Conservation (phyloP, 2,888 invertebrate species). For the Leuctra nigra region DNA sequence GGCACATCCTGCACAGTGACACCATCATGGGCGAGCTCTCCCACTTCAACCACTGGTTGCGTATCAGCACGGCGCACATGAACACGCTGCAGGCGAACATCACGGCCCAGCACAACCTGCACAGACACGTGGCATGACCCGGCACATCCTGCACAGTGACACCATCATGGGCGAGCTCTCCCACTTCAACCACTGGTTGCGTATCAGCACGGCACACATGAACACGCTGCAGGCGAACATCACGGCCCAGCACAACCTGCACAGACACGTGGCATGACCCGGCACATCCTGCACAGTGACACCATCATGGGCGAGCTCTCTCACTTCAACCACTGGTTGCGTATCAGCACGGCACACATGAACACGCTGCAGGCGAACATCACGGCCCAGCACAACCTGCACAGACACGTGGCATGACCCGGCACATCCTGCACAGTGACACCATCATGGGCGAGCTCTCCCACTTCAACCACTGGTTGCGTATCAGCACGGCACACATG, state of each 20-base stretch:
- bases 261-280: no score
- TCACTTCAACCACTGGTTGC: conserved; percentile 22
- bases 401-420: no score
- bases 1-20: no score
- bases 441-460: conserved; percentile 23
- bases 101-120: conserved; percentile 20
- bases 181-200: conserved; percentile 22
- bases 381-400: conserved; percentile 20
- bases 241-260: conserved; percentile 20
- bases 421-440: no score
- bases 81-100: conserved; percentile 18
- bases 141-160: no score
- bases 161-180: conserved; percentile 23
- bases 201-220: conserved; percentile 18
- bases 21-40: conserved; percentile 23
- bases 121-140: no score
- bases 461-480: conserved; percentile 22
- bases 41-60: conserved; percentile 22
- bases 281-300: no score
- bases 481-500: conserved; percentile 18
- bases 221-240: conserved; percentile 18
- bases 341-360: conserved; percentile 18
- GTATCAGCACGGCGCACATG: conserved; percentile 18
- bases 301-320: conserved; percentile 23
- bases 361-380: conserved; percentile 18